A percentile compares a stretch with the other conserved stretches of the same genome.
phyloP scores from a whole-genome alignment of 2,888 invertebrate species.

The Caenorhabditis sp. region DNA sequence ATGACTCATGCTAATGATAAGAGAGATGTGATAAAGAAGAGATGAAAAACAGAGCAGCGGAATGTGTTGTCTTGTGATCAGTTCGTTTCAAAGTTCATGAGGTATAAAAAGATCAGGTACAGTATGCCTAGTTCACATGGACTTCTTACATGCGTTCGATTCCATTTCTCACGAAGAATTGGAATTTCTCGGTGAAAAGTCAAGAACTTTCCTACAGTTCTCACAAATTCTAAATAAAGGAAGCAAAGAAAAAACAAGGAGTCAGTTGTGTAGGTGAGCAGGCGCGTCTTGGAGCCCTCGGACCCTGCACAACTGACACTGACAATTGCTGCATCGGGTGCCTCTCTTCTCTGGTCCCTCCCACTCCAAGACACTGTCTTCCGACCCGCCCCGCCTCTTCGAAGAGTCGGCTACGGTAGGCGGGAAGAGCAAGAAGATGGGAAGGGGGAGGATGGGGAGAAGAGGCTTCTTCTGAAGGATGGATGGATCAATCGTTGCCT shows the following conservation, averaged over 20 bases:
- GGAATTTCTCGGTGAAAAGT: not conserved
- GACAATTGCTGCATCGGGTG: slow-evolving; percentile 25
- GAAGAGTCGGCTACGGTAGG: slow-evolving; percentile 28
- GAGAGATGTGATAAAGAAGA: not conserved
- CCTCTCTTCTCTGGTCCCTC: slow-evolving; percentile 28
- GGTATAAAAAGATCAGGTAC: not conserved
- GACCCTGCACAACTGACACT: slow-evolving; percentile 58
- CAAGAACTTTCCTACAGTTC: not conserved
- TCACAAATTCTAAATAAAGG: slow-evolving; percentile 25
- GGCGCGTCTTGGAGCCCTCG: slow-evolving; percentile 36
- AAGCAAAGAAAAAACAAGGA: slow-evolving; percentile 13
- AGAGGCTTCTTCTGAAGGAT: too few relatives aligned
- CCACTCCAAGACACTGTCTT: slow-evolving; percentile 13
- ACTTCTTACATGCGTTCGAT: slow-evolving; percentile 42
- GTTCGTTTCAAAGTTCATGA: not conserved
- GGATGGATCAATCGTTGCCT: slow-evolving; percentile 1
- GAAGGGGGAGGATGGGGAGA: not conserved
- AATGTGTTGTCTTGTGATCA: slow-evolving; percentile 3
- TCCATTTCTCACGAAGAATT: not conserved
- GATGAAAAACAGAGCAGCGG: not conserved
- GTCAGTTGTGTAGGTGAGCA: slow-evolving; percentile 64
- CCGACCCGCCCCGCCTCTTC: slow-evolving; percentile 20
- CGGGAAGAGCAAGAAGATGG: not conserved
- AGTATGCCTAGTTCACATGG: not conserved
- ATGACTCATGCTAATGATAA: not conserved